phyloP scores from a whole-genome alignment of 2,113 vertebrate species.

The Oostethus manadensis region DNA sequence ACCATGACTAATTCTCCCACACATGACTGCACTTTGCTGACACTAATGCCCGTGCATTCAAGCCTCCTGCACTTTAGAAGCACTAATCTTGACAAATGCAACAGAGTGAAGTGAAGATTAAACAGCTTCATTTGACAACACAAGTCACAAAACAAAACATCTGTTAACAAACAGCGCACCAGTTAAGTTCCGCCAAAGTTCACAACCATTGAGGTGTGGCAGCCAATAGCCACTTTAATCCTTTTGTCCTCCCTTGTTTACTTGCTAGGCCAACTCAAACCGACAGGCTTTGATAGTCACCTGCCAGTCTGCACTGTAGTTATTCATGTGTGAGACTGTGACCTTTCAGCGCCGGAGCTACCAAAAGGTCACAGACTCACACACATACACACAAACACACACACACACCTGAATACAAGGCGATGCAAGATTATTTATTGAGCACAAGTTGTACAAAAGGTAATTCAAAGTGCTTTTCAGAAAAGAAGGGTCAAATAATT shows the following conservation, averaged over 20 bases:
- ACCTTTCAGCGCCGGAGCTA: slow-evolving; percentile 52
- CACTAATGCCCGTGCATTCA: slow-evolving; percentile 10
- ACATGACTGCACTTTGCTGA: slow-evolving; percentile 7
- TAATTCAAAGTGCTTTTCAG: no score
- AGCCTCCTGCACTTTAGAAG: slow-evolving; percentile 10
- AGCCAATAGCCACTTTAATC: background rate
- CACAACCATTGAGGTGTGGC: background rate
- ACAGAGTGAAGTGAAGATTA: background rate
- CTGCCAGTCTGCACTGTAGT: slow-evolving; percentile 42
- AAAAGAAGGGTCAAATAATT: no score
- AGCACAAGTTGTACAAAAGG: no score
- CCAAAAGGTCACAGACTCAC: slow-evolving; percentile 46
- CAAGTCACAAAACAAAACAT: slow-evolving; percentile 1
- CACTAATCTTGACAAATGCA: slow-evolving; percentile 3
- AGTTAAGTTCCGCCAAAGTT: slow-evolving; percentile 18
- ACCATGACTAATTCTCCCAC: slow-evolving; percentile 8
- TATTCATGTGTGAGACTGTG: slow-evolving; percentile 56
- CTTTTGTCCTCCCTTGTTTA: slow-evolving; percentile 43
- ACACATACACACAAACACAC: background rate
- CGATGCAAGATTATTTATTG: no score
- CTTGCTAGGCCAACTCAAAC: slow-evolving; percentile 31
- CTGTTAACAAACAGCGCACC: slow-evolving; percentile 15
- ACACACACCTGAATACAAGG: background rate
- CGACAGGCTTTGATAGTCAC: slow-evolving; percentile 43
- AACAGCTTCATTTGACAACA: slow-evolving; percentile 4